A percentile compares a stretch with the other conserved stretches of the same genome.
Conservation (phyloP, 2,888 invertebrate genomes). For the Calliopum simillimum region DNA sequence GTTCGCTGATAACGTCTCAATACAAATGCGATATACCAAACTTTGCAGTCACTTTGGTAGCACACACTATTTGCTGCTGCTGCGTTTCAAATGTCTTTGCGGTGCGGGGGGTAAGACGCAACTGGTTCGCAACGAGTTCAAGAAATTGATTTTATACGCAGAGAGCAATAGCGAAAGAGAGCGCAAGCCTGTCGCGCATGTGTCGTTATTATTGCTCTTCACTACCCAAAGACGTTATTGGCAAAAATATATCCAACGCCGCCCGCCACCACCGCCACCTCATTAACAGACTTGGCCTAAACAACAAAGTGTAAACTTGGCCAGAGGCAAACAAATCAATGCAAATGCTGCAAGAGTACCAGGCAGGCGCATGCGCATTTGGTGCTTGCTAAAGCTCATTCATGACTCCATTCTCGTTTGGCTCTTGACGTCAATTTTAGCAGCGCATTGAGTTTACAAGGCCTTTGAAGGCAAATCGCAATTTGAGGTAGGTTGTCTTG, state of each 20-base stretch:
- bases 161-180: background rate
- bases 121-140: slow-evolving; percentile 39
- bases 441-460: background rate
- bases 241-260: background rate
- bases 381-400: slow-evolving; percentile 1
- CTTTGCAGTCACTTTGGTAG: too few species aligned
- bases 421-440: too few species aligned
- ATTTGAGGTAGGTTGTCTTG: slow-evolving; percentile 26
- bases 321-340: background rate
- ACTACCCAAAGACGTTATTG: too few species aligned
- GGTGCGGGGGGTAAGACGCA: slow-evolving; percentile 32
- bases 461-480: background rate
- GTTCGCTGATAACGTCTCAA: slow-evolving; percentile 26
- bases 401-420: background rate
- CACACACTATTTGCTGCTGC: background rate
- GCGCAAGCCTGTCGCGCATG: slow-evolving; percentile 1
- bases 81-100: slow-evolving; percentile 11
- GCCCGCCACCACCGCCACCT: background rate
- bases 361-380: slow-evolving; percentile 1
- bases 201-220: background rate
- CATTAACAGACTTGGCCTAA: background rate
- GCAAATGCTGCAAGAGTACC: slow-evolving; percentile 2
- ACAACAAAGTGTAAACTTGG: background rate
- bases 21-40: slow-evolving; percentile 8
- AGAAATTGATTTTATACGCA: slow-evolving; percentile 40